Base-by-base conservation (phyloP, 2,113 vertebrate genomes). In the Aplodontia rufa region DNA sequence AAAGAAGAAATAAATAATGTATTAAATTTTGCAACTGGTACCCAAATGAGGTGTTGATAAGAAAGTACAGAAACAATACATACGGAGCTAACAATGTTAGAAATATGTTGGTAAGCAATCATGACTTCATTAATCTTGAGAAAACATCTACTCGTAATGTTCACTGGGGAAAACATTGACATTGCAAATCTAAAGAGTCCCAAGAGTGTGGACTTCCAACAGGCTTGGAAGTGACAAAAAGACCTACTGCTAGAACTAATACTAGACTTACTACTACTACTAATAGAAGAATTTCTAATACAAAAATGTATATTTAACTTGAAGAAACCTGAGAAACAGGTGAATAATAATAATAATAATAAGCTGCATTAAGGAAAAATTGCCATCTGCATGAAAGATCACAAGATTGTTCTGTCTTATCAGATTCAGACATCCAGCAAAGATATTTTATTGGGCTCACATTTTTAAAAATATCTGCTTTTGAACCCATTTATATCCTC, bases 1-100 rank as follows among this genome's bases (percentile, higher is more conserved):
- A 66, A 40, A 85, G 26, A 91, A 88, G 3, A 87, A 91, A 72
- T 80, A 69, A 95, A 66, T 19, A 82, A 85, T 53, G 74, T 76
- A 60, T 88, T 62, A 93, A 88, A 76, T 35, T 93, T 94, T 80
- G 13, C n/a, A 95, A 51, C 64, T 89, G 62, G 28, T 76, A 91
- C 51, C 51, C 93, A 89, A 81, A 49, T 7, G 16, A 94, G 40
- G 16, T 80, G 28, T 96, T 95, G 93, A 80, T 58, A 80, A 71
- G 19, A 88, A 55, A 91, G n/a, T n/a, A 40, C 6, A 62, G 58
- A 93, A 84, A 71, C 24, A n/a, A 19, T 69, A 78, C 55, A 72
- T 75, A 30, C 75, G 79, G 79, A 87, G 55, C 12, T 62, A 91
- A 62, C 79, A 79, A 88, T 40, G 47, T 81, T 81, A 71, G 58